Conservation (phyloP, 2,797 vertebrate species). For the Halcyon leucocephala region DNA sequence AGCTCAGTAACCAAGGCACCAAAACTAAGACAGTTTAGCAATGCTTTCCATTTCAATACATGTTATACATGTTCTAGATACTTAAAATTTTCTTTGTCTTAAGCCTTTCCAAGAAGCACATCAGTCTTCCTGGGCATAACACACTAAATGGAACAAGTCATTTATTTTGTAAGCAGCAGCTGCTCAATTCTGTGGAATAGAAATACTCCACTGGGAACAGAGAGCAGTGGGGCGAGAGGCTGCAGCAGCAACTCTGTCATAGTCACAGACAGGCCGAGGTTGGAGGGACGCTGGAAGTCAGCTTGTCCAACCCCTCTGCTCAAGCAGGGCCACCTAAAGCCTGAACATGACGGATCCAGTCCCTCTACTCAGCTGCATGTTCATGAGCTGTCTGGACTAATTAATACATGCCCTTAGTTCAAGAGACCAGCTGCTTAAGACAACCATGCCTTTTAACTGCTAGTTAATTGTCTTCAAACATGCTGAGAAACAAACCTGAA, state of each 20-base stretch:
- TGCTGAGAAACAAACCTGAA: background rate
- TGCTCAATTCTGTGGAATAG: fast-evolving
- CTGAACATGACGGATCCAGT: no score
- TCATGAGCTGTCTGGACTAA: background rate
- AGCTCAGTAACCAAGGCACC: background rate
- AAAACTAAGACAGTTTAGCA: background rate
- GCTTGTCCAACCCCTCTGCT: background rate
- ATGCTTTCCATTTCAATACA: fast-evolving
- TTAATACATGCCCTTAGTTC: background rate
- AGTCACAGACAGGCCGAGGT: background rate
- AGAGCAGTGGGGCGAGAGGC: background rate
- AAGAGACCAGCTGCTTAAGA: background rate
- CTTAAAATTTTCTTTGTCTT: background rate
- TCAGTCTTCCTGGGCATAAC: background rate
- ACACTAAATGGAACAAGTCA: background rate
- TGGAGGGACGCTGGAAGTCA: background rate
- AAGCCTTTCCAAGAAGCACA: background rate
- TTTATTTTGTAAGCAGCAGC: background rate
- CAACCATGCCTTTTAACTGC: background rate
- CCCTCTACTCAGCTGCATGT: background rate
- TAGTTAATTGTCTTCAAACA: background rate
- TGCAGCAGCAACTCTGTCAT: background rate
- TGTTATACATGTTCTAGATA: fast-evolving
- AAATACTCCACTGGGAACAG: no score
- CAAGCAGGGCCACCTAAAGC: background rate